Percentiles rank a stretch among this genome's conserved stretches.
Evolutionary conservation across 1,140 invertebrate species (phyloP).

Genomic region (Ephestia elutella): DNA sequence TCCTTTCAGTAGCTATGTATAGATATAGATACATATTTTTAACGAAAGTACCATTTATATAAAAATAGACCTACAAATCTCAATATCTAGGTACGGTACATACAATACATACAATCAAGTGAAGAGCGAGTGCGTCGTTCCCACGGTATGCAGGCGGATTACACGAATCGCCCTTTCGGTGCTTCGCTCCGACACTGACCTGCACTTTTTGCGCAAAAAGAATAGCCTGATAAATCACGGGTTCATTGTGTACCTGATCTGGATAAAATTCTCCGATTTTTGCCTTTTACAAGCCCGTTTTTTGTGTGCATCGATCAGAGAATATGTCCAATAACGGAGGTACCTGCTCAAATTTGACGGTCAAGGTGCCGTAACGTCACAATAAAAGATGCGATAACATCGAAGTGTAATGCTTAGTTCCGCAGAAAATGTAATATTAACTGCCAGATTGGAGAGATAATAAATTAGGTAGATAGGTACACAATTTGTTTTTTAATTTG

Average conservation of each 20-base stretch:
- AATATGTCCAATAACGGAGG: slow-evolving; percentile 48
- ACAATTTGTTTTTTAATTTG: not conserved
- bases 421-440: slow-evolving; percentile 46
- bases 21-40: no score
- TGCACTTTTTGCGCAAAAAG: slow-evolving; percentile 66
- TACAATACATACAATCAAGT: slow-evolving; percentile 7
- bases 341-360: slow-evolving; percentile 67
- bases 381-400: slow-evolving; percentile 60
- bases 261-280: slow-evolving; percentile 50
- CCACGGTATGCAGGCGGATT: slow-evolving; percentile 60
- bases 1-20: no score
- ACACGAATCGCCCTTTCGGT: slow-evolving; percentile 67
- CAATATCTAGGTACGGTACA: not conserved
- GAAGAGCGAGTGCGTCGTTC: slow-evolving; percentile 32
- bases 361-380: slow-evolving; percentile 64
- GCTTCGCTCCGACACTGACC: slow-evolving; percentile 62
- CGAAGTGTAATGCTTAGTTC: slow-evolving; percentile 49
- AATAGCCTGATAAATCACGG: slow-evolving; percentile 62
- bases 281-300: slow-evolving; percentile 46
- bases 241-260: slow-evolving; percentile 50
- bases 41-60: no score
- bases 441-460: not conserved
- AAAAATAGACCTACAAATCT: no score
- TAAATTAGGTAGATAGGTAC: not conserved
- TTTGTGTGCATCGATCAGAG: slow-evolving; percentile 50